Conservation (phyloP, 2,888 invertebrate genomes). For the Tetropium fuscum region DNA sequence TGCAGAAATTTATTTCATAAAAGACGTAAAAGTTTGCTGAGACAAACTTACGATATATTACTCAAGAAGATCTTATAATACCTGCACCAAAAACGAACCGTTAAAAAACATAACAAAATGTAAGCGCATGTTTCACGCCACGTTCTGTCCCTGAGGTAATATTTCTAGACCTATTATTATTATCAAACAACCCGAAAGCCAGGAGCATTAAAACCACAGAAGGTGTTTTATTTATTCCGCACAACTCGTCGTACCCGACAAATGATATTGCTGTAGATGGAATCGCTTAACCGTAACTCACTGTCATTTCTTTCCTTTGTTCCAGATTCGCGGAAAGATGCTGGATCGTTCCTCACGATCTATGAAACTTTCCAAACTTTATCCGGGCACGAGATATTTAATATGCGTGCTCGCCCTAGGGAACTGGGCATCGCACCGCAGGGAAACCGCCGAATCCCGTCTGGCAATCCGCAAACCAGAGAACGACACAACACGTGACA, state of each 20-base stretch:
- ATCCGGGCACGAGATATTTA: conserved; percentile 84
- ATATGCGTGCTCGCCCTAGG: conserved; percentile 91
- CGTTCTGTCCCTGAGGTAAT: conserved; percentile 11
- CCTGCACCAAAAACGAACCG: too few species aligned
- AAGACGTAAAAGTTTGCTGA: too few species aligned
- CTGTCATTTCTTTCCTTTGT: conserved; percentile 41
- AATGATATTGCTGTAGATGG: conserved; percentile 34
- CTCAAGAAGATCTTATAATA: too few species aligned
- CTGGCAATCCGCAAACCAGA: conserved; percentile 65
- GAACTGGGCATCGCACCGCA: conserved; percentile 72
- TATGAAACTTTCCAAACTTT: conserved; percentile 79
- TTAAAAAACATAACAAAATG: not conserved
- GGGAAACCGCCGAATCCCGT: conserved; percentile 69
- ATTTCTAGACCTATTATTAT: conserved; percentile 8
- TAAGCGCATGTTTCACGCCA: conserved; percentile 5
- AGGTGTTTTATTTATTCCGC: conserved; percentile 11
- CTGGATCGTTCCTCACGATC: conserved; percentile 80
- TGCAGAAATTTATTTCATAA: too few species aligned
- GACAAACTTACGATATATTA: too few species aligned
- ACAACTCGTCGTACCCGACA: conserved; percentile 19
- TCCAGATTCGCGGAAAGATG: conserved; percentile 81
- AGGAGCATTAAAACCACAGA: conserved; percentile 1
- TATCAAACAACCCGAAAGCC: conserved; percentile 3
- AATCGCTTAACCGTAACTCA: conserved; percentile 34
- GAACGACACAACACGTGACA: conserved; percentile 67